Conservation (phyloP, 2,113 vertebrate genomes). For the Bubo bubo region DNA sequence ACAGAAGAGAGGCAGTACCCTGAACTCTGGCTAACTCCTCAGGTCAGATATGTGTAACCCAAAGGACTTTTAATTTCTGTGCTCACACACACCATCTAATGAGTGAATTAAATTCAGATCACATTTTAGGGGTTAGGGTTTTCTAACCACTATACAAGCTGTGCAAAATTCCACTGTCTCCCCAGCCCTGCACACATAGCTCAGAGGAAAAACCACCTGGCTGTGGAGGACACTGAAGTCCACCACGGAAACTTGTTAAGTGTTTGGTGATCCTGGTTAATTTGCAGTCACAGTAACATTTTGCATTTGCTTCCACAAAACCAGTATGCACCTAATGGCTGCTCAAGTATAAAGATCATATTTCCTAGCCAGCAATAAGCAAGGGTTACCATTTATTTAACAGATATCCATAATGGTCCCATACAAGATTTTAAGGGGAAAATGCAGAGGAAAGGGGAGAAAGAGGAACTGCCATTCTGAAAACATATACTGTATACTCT, state of each 20-base stretch:
- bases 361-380: background rate
- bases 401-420: background rate
- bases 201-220: background rate
- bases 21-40: slow-evolving; percentile 26
- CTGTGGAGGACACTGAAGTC: background rate
- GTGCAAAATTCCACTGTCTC: background rate
- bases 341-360: background rate
- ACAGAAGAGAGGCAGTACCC: background rate
- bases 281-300: background rate
- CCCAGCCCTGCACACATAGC: background rate
- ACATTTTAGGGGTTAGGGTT: rapidly evolving
- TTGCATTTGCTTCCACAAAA: background rate
- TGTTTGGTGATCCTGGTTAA: background rate
- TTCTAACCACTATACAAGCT: background rate
- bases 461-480: background rate
- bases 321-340: background rate
- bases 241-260: background rate
- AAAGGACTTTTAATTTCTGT: background rate
- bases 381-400: background rate
- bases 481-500: background rate
- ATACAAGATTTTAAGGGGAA: background rate
- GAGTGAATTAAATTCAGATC: background rate
- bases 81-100: background rate
- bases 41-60: background rate
- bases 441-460: background rate